Evolutionary conservation across 2,113 vertebrate genomes (phyloP).

Genomic region (Talpa occidentalis): DNA sequence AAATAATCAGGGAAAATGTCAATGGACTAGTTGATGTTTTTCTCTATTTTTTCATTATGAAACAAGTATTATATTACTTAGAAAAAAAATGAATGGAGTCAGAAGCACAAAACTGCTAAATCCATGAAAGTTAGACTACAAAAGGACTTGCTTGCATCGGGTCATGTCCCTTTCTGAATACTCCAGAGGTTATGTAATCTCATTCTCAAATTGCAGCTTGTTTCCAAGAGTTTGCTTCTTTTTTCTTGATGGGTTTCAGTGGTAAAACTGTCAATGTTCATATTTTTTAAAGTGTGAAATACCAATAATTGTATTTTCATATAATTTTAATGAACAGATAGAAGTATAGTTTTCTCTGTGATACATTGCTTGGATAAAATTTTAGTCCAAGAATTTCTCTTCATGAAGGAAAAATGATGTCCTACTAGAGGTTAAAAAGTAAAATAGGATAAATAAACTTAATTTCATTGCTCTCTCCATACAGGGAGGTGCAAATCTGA

Average conservation of each 20-base stretch:
- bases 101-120: background rate
- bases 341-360: background rate
- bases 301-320: background rate
- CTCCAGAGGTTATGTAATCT: fast-evolving
- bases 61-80: background rate
- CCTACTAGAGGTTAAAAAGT: background rate
- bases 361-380: background rate
- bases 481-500: background rate
- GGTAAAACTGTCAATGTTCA: background rate
- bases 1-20: background rate
- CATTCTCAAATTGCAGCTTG: background rate
- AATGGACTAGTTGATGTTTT: background rate
- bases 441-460: background rate
- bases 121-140: background rate
- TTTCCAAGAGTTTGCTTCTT: background rate
- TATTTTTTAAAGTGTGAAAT: background rate
- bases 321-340: background rate
- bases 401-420: background rate
- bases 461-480: background rate
- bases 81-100: background rate
- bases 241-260: background rate
- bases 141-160: background rate
- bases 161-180: background rate
- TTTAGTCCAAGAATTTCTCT: background rate
- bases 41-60: background rate